Conservation (phyloP, 2,888 invertebrate species). For the Drosophila barbarae region DNA sequence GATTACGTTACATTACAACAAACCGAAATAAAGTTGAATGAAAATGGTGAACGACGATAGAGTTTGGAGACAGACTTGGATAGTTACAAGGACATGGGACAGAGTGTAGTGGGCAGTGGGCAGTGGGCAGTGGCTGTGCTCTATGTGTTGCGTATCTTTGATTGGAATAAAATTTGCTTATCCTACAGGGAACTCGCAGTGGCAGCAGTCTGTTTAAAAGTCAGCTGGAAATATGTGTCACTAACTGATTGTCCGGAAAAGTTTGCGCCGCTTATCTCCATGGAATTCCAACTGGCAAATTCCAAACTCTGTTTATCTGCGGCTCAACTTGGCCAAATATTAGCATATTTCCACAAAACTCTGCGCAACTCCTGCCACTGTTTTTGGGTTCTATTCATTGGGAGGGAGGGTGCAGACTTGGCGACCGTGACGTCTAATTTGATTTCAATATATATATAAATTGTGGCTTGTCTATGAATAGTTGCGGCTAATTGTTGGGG, state of each 20-base stretch:
- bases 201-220: constrained; percentile 14
- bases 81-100: constrained; percentile 12
- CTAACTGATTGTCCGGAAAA: constrained; percentile 18
- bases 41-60: constrained; percentile 18
- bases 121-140: constrained; percentile 18
- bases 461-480: constrained; percentile 48
- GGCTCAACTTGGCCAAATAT: constrained; percentile 35
- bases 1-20: constrained; percentile 26
- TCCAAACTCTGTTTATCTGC: constrained; percentile 17
- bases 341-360: constrained; percentile 49
- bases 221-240: constrained; percentile 23
- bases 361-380: constrained; percentile 15
- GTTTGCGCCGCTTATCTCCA: constrained; percentile 18
- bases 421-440: constrained; percentile 35
- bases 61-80: not conserved
- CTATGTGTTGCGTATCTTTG: constrained; percentile 29
- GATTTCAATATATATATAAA: constrained; percentile 31
- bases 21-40: constrained; percentile 20
- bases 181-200: constrained; percentile 31
- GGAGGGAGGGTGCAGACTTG: constrained; percentile 20
- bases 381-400: not conserved
- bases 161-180: constrained; percentile 39
- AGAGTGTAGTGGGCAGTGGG: not conserved
- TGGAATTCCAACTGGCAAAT: constrained; percentile 17
- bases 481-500: constrained; percentile 56